Conservation (phyloP, 2,113 vertebrate species). For the Protobothrops mucrosquamatus region DNA sequence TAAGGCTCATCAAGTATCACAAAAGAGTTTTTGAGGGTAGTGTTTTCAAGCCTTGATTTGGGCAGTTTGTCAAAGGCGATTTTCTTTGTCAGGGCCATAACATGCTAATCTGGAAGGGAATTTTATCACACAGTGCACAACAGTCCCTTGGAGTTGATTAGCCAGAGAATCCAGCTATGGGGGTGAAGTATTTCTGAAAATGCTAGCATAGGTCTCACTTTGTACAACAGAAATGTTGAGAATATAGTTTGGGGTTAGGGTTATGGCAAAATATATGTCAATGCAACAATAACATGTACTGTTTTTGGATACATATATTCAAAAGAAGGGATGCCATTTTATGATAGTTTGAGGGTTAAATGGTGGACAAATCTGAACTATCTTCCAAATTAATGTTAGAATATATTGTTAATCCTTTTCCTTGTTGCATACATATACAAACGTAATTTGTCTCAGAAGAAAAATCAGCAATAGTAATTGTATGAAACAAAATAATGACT, state of each 20-base stretch:
- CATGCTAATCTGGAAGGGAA: background rate
- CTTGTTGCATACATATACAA: constrained; percentile 14
- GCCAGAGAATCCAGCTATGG: background rate
- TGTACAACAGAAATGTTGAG: background rate
- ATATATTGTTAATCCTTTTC: background rate
- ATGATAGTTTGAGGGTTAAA: constrained; percentile 41
- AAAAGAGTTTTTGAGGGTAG: background rate
- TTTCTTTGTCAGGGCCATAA: background rate
- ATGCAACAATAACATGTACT: background rate
- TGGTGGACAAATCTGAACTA: background rate
- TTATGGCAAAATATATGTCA: background rate
- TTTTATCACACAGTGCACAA: background rate
- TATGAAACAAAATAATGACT: constrained; percentile 6
- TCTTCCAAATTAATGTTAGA: background rate
- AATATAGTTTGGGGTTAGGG: background rate
- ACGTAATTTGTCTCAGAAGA: constrained; percentile 41
- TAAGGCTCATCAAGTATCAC: background rate
- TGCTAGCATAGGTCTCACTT: background rate
- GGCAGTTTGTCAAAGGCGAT: background rate
- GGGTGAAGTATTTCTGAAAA: background rate
- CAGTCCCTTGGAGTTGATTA: background rate
- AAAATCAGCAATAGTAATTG: rapidly evolving
- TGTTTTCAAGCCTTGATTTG: background rate
- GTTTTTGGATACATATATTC: background rate
- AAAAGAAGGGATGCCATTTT: constrained; percentile 26